phyloP scores from a whole-genome alignment of 2,888 invertebrate genomes.

The Zaprionus obscuricornis region DNA sequence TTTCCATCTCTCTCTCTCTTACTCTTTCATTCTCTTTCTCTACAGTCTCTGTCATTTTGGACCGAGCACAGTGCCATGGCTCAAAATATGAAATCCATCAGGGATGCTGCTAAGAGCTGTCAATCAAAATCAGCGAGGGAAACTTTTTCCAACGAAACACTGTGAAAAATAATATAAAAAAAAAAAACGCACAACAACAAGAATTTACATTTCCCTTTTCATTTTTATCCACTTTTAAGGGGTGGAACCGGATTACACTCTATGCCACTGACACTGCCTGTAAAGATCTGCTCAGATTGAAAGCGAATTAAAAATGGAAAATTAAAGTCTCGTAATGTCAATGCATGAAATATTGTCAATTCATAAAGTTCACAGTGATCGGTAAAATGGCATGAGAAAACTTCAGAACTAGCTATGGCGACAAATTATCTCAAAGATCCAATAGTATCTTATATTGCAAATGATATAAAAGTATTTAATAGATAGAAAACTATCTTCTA shows the following conservation, averaged over 20 bases:
- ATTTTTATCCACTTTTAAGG: constrained; percentile 11
- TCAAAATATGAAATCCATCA: constrained; percentile 82
- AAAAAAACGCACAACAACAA: constrained; percentile 22
- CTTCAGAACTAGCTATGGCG: too few species aligned
- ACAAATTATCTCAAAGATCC: too few species aligned
- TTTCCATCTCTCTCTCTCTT: constrained; percentile 39
- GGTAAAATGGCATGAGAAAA: too few species aligned
- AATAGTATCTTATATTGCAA: too few species aligned
- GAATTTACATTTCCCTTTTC: constrained; percentile 70
- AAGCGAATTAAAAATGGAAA: constrained; percentile 73
- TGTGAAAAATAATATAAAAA: constrained; percentile 9
- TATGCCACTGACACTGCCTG: too few species aligned
- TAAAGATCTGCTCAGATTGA: constrained; percentile 66
- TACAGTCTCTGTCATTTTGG: constrained; percentile 58
- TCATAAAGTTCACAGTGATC: constrained; percentile 47
- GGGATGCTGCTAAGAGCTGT: constrained; percentile 83
- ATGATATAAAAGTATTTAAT: too few species aligned
- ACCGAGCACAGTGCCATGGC: constrained; percentile 54
- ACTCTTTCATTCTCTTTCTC: too few species aligned
- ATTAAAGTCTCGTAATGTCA: constrained; percentile 57
- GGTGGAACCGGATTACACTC: constrained; percentile 56
- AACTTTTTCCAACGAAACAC: constrained; percentile 72
- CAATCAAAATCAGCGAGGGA: constrained; percentile 82
- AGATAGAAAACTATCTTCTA: too few species aligned
- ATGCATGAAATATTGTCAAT: constrained; percentile 60